phyloP scores from a whole-genome alignment of 2,113 vertebrate species.

The Platysteira castanea region DNA sequence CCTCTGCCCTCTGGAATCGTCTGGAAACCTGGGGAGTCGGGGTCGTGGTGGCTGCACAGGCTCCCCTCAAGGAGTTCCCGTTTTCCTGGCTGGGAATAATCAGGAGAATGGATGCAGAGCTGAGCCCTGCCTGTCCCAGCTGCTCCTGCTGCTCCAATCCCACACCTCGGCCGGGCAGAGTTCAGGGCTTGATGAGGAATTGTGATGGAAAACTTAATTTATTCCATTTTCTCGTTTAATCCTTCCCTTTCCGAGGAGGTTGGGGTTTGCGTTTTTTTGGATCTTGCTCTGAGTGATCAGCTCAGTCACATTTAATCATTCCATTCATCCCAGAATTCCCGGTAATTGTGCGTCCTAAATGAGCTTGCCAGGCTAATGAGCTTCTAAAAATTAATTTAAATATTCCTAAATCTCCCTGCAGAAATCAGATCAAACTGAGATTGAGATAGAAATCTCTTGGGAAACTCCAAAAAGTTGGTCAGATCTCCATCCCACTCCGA shows the following conservation, averaged over 20 bases:
- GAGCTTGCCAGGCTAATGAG: not conserved
- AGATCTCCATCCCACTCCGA: not conserved
- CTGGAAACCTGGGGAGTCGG: accelerated
- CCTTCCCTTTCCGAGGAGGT: not conserved
- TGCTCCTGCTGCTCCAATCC: not conserved
- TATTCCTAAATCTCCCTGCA: not conserved
- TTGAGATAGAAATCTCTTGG: not conserved
- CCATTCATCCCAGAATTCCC: not conserved
- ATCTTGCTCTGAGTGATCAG: not conserved
- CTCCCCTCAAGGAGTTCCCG: not conserved
- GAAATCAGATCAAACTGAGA: not conserved
- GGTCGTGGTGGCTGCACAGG: too few relatives aligned
- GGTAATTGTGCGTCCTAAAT: not conserved
- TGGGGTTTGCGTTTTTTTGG: not conserved
- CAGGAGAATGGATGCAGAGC: not conserved
- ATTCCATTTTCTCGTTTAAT: not conserved
- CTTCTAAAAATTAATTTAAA: not conserved
- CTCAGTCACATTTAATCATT: not conserved
- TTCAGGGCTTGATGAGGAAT: not conserved
- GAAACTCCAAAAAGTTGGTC: not conserved
- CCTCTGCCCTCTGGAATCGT: not conserved
- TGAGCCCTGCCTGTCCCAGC: not conserved
- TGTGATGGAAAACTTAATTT: not conserved
- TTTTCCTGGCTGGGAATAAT: not conserved
- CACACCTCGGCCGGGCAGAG: not conserved